Evolutionary conservation across 2,888 invertebrate species (phyloP).

Genomic region (Eurytoma adleriae): DNA sequence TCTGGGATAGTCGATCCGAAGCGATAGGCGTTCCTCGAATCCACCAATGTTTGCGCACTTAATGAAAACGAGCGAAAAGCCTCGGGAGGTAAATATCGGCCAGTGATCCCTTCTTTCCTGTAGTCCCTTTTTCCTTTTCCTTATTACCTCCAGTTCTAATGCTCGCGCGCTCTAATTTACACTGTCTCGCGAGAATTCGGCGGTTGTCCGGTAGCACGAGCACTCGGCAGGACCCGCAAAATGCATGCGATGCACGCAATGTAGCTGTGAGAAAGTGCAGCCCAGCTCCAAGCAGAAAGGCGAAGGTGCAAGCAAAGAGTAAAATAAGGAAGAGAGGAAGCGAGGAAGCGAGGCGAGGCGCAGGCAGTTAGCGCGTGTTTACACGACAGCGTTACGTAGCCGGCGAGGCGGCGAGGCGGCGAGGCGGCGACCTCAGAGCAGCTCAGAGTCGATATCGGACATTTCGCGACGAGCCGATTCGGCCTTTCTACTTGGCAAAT

Average conservation of each 20-base stretch:
- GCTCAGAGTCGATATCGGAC: constrained; percentile 12
- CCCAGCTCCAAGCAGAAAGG: constrained; percentile 1
- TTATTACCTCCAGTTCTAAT: neutral
- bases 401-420: constrained; percentile 54
- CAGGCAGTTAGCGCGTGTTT: constrained; percentile 75
- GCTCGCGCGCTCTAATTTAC: no score
- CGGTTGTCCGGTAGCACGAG: no score
- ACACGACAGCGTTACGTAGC: constrained; percentile 75
- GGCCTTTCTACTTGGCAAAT: constrained; percentile 72
- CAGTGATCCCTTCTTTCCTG: neutral
- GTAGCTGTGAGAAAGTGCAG: neutral
- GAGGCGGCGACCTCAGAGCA: constrained; percentile 62
- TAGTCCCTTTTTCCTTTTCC: no score
- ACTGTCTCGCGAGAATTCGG: no score
- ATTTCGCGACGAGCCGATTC: constrained; percentile 44
- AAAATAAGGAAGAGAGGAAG: constrained; percentile 20
- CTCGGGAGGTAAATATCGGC: constrained; percentile 15
- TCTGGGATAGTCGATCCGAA: no score
- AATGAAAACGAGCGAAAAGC: constrained; percentile 41
- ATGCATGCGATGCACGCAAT: neutral
- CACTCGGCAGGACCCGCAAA: no score
- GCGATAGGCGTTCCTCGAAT: constrained; percentile 6
- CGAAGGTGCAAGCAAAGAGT: constrained; percentile 15
- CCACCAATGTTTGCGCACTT: constrained; percentile 15
- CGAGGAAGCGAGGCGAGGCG: constrained; percentile 50